Evolutionary conservation across 2,888 invertebrate genomes (phyloP), one percentile per base, ranked within the genome.

Genomic region (Himalopsyche anomala): DNA sequence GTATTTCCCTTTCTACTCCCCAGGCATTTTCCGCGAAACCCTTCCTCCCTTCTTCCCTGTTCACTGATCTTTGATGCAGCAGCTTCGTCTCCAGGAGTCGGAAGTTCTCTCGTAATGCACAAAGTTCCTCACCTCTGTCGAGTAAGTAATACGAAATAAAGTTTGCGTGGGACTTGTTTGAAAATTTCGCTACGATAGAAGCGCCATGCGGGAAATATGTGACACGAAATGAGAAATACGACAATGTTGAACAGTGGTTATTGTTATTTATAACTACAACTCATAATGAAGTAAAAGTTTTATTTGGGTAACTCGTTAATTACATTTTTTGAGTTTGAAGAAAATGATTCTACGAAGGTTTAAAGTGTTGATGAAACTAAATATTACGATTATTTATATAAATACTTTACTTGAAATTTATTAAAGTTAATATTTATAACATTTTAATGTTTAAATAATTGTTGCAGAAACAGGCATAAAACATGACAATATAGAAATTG

Each of bases 41-140:
- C 38, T 74, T 74, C 36, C 28, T 74, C 15, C 36, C 36, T 11
- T 74, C 9, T 36, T 15, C 38, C 38, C 38, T 2, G 28, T 62
- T 19, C 62, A 19, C 19, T 5, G 74, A 74, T 74, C 36, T 74
- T 36, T 74, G 74, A 74, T 74, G 74, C 74, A 74, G 74, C 36
- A 74, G 74, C 38, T 12, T 51, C 74, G 74, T 74, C 74, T 74
- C 38, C 28, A 74, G 36, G 74, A 74, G 17, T 19, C 80, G 45
- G 45, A 80, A 80, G 45, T 80, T 80, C 45, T 28, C 28, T 80
- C 51, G 42, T 80, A 80, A 80, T 80, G 80, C 80, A 80, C 80
- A 80, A 80, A 80, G 80, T 80, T 80, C 80, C 17, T 45, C 80
- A 51, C 80, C 80, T 80, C 51, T 80, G 74, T 74, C 74, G 38